Conservation (phyloP, 2,888 invertebrate genomes). For the Polyploca ridens region DNA sequence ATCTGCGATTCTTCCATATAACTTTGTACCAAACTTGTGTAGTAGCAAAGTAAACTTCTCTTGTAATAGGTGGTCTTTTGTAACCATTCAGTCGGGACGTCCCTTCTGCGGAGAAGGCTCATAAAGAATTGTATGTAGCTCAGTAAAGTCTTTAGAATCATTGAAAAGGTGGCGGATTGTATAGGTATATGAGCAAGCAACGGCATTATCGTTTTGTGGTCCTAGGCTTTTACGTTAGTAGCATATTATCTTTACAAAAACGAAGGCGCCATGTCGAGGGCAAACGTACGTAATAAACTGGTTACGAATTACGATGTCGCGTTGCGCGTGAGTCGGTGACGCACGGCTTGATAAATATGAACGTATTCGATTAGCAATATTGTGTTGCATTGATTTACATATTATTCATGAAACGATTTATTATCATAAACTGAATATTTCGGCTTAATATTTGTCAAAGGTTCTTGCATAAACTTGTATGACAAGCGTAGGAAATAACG, state of each 20-base stretch:
- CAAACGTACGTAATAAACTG: not conserved
- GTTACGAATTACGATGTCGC: not conserved
- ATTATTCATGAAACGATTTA: not conserved
- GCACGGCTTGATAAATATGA: not conserved
- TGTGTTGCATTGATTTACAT: not conserved
- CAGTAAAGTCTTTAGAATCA: too few relatives aligned
- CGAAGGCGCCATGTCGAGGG: not conserved
- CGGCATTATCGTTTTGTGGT: not conserved
- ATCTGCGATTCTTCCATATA: too few relatives aligned
- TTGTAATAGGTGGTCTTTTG: too few relatives aligned
- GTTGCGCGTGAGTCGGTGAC: not conserved
- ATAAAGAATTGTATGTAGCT: too few relatives aligned
- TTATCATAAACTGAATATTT: not conserved
- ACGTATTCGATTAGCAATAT: not conserved
- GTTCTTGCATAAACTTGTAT: not conserved
- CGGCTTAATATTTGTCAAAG: not conserved
- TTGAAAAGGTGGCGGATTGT: not conserved
- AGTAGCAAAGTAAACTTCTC: too few relatives aligned
- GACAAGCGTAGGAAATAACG: not conserved
- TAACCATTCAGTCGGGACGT: too few relatives aligned
- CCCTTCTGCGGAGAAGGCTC: too few relatives aligned
- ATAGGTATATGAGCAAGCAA: not conserved
- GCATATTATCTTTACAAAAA: not conserved
- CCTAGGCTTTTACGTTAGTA: not conserved
- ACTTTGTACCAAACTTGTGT: too few relatives aligned